Base-by-base conservation (phyloP, 2,113 vertebrate genomes). In the Mirounga angustirostris region DNA sequence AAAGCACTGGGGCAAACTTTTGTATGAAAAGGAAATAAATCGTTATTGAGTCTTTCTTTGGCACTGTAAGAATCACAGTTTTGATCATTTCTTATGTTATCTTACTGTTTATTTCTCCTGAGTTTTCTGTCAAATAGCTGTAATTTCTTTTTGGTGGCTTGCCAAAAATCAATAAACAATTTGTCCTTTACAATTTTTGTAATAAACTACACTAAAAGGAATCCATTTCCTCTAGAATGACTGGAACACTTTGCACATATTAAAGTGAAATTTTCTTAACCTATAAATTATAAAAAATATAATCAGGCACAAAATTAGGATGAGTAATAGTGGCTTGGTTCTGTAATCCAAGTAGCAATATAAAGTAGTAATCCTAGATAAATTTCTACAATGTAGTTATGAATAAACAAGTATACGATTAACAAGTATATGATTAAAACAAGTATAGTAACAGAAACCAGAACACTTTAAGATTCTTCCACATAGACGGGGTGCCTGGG, bases 101-200 rank as follows among this genome's bases (percentile, higher is more conserved):
- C 40, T 85, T 74, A 54, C 52, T 86, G 22, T 87, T 98, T 94
- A 94, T 91, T 94, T 97, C 78, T 94, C 69, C 43, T 90, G 43
- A 94, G 21, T 63, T 90, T 92, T 92, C 88, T 95, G 58, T 85
- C 63, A 88, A 81, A 97, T 91, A 95, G 33, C 89, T 95, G 5
- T 89, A 95, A 97, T 97, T 98, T 93, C 87, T 81, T 95, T 91
- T 67, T 78, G 76, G 40, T 78, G 5, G 28, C 28, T 82, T 95
- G 69, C 84, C 76, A 97, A 96, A 94, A 94, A 36, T 96, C 91
- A 97, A 78, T 92, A 80, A 96, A 73, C 40, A 85, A 97, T 89
- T 92, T 95, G 65, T 1, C 30, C 58, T 79, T 94, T 95, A 63
- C n/a, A 93, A 89, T 84, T 95, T 95, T 89, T 96, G 10, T 30